These are phyloP conservation scores for Eidolon helvum DNA, from an alignment of 2,113 vertebrate species.

Conservation along the genomic window DNA sequence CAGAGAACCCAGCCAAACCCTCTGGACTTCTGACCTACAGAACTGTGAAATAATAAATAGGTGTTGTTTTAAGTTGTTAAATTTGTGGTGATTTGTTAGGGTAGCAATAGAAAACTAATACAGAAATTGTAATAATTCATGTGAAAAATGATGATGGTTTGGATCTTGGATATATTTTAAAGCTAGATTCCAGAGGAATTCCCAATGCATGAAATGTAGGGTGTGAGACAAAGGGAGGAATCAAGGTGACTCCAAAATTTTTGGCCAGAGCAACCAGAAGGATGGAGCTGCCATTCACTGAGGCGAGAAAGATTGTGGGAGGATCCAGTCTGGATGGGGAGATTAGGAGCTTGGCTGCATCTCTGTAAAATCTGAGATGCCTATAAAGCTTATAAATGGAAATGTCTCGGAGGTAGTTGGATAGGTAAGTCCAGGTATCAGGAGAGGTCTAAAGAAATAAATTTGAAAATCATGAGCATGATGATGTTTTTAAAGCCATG, in stretches of 20 bases:
- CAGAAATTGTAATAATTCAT: not conserved
- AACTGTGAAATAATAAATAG: not conserved
- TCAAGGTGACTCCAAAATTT: not conserved
- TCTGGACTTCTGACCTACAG: not conserved
- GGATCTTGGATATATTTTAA: not conserved
- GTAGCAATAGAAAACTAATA: not conserved
- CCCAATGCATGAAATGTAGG: not conserved
- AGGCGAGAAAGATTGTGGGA: not conserved
- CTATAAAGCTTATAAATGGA: not conserved
- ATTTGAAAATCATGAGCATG: not conserved
- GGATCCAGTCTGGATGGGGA: not conserved
- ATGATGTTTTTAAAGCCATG: not conserved
- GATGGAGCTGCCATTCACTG: not conserved
- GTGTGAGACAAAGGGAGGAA: not conserved
- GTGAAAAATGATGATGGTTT: not conserved
- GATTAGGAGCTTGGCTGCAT: not conserved
- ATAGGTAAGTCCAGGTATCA: not conserved
- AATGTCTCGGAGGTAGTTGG: not conserved
- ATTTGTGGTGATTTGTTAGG: not conserved
- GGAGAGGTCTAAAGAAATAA: not conserved
- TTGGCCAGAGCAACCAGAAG: not conserved
- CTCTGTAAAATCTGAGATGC: not conserved
- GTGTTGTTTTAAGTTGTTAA: not conserved
- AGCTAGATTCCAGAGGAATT: not conserved
- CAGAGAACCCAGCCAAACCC: not conserved